Percentiles rank a stretch among this genome's conserved stretches.
Conservation (phyloP, 1,140 invertebrate genomes). For the Pogonomyrmex barbatus region DNA sequence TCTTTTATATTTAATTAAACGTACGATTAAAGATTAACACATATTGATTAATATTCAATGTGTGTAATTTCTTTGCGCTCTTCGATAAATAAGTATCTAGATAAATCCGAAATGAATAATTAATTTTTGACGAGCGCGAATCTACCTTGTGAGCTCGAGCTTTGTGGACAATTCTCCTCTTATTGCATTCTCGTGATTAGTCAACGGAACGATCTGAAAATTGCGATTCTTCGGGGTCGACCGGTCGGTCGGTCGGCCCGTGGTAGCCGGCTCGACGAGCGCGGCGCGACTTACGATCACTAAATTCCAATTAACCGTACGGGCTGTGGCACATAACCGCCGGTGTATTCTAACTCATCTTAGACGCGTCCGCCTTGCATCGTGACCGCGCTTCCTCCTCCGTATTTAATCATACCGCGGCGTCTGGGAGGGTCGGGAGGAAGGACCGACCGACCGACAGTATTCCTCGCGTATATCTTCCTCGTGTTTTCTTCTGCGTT, state of each 20-base stretch:
- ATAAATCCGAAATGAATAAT: not conserved
- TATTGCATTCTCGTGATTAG: constrained; percentile 27
- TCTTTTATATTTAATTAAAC: not conserved
- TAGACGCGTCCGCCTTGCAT: constrained; percentile 51
- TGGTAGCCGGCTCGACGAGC: constrained; percentile 44
- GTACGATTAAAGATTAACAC: constrained; percentile 5
- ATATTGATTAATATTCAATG: not conserved
- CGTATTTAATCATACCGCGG: constrained; percentile 65
- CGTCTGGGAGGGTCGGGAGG: not conserved
- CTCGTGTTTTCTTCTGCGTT: constrained; percentile 38
- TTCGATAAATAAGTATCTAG: not conserved
- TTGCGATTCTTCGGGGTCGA: constrained; percentile 69
- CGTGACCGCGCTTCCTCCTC: constrained; percentile 65
- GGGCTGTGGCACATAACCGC: constrained; percentile 66
- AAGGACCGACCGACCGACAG: constrained; percentile 31
- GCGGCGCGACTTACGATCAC: constrained; percentile 75
- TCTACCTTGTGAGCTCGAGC: not conserved
- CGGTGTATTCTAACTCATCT: constrained; percentile 77
- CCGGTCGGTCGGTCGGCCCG: not conserved
- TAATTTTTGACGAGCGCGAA: not conserved
- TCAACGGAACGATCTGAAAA: constrained; percentile 60
- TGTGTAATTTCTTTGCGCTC: not conserved
- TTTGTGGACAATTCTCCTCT: constrained; percentile 5
- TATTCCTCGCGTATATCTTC: constrained; percentile 35
- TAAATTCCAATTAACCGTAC: constrained; percentile 79